A percentile compares a stretch with the other conserved stretches of the same genome.
These are phyloP conservation scores for Procambarus virginalis DNA, from an alignment of 1,140 invertebrate species.

Conservation along the genomic window DNA sequence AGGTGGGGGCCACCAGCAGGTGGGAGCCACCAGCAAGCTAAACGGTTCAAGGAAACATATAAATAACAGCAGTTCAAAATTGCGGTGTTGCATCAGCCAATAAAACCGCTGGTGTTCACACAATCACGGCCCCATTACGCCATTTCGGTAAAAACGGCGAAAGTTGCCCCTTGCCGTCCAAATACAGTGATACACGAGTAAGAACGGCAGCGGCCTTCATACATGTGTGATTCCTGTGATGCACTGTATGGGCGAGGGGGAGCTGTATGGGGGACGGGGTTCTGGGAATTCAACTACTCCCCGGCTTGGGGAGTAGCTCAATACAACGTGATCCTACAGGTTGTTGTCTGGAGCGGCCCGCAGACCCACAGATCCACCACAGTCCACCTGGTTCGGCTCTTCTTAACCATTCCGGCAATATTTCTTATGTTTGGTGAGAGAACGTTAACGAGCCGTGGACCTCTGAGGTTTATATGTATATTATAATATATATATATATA, in stretches of 20 bases:
- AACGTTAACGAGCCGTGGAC: too few species aligned
- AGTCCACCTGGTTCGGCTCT: too few species aligned
- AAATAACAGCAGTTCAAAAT: not conserved
- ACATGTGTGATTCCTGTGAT: not conserved
- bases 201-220: not conserved
- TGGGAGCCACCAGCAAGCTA: not conserved
- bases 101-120: not conserved
- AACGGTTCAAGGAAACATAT: conserved; percentile 7
- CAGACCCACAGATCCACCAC: too few species aligned
- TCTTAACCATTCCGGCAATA: too few species aligned
- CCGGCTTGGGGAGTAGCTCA: too few species aligned
- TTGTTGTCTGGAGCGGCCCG: too few species aligned
- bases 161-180: not conserved
- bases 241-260: not conserved
- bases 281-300: too few species aligned
- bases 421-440: too few species aligned
- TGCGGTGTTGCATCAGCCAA: not conserved
- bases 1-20: too few species aligned
- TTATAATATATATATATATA: too few species aligned
- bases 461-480: too few species aligned
- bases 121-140: not conserved
- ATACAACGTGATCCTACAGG: too few species aligned
- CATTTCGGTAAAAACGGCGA: not conserved
- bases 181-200: not conserved
- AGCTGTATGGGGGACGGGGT: not conserved